Conservation (phyloP, 2,113 vertebrate species). For the Cyprinodon variegatus region DNA sequence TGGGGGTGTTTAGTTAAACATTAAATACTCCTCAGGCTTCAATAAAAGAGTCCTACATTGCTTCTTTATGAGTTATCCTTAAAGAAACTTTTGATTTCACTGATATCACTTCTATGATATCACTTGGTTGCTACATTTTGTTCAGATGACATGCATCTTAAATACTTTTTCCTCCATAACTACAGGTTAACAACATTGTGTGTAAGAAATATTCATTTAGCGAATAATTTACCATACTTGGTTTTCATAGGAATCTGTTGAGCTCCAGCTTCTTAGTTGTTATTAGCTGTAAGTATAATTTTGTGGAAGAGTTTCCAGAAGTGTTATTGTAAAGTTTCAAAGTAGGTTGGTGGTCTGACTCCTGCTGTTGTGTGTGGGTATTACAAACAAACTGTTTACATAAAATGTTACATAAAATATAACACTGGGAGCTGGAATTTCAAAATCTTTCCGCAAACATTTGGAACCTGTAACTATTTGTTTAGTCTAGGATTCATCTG, state of each 20-base stretch:
- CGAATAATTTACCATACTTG: neutral
- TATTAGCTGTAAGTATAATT: neutral
- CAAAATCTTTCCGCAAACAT: slow-evolving; percentile 22
- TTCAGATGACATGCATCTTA: neutral
- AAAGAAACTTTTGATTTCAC: no score
- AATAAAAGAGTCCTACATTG: no score
- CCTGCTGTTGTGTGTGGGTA: neutral
- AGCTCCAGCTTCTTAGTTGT: neutral
- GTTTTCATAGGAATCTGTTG: neutral
- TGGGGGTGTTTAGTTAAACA: neutral
- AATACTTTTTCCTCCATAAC: neutral
- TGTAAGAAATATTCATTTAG: neutral
- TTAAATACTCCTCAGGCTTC: neutral
- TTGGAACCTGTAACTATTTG: slow-evolving; percentile 31
- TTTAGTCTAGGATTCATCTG: slow-evolving; percentile 62
- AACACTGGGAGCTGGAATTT: slow-evolving; percentile 17
- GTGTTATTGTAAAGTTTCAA: neutral
- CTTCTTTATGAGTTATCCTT: no score
- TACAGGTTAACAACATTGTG: neutral
- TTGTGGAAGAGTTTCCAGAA: neutral
- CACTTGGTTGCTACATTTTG: neutral
- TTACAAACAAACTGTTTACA: slow-evolving; percentile 10
- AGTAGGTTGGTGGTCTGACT: neutral
- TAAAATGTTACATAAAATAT: slow-evolving; percentile 23
- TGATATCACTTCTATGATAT: neutral